Evolutionary conservation across 2,113 vertebrate genomes (phyloP), one percentile per base, ranked within the genome.

Genomic region (Oryzias woworae): DNA sequence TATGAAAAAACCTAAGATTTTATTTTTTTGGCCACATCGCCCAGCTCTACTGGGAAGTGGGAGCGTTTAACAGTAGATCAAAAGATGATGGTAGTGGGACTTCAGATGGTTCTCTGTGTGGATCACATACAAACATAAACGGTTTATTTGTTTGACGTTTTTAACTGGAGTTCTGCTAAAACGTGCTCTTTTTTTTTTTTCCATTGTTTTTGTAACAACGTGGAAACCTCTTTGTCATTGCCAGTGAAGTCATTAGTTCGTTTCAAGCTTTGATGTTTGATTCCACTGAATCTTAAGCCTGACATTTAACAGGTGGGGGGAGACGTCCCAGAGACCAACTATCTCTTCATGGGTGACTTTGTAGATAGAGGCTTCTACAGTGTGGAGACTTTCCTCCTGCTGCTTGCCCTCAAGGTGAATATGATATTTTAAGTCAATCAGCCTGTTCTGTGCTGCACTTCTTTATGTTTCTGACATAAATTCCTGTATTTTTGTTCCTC

Each of bases 291-390:
- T 28, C 36, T 31, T 4, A 15, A 15, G 47, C 3, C 49, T 47
- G 24, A 0, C 49, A 6, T 10, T 0, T 53, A 53, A 1, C 80
- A 97, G 96, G 96, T 97, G 5, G 96, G 96, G 24, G 96, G 96
- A 0, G 96, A 97, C 1, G 95, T 96, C 67, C 96, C 96, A 15
- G 96, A 97, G 88, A 97, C 96, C 77, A 97, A 97, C 84, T 97
- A 97, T 85, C 94, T 97, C 73, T 97, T 97, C 85, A 97, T 97
- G 96, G 96, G 96, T 8, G 96, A 97, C 88, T 97, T 97, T 87
- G 96, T 97, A 80, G 96, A 97, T 81, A 79, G 96, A 80, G 96
- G 96, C 26, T 97, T 97, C 87, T 97, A 97, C 89, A 97, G 96
- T 13, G 96, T 97, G 0, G 96, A 97, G 89, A 97, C 96, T 1